Evolutionary conservation across 2,113 vertebrate genomes (phyloP).

Genomic region (Aythya baeri): DNA sequence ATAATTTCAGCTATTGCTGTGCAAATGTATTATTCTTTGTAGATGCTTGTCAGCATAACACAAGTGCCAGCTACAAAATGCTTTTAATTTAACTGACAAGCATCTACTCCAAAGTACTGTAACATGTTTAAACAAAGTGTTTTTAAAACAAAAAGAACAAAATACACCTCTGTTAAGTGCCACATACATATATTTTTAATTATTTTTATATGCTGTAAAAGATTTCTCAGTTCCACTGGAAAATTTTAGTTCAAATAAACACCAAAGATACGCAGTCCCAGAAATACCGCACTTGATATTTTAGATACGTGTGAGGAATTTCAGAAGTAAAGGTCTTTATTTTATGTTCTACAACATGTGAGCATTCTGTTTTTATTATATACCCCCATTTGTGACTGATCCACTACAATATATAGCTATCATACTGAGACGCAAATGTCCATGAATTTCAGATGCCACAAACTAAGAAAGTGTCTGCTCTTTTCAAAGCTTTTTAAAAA

Average conservation of each 20-base stretch:
- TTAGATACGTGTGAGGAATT: background rate
- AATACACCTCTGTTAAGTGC: constrained; percentile 8
- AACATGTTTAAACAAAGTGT: constrained; percentile 2
- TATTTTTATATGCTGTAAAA: background rate
- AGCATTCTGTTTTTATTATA: background rate
- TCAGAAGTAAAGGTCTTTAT: background rate
- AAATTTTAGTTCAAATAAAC: constrained; percentile 39
- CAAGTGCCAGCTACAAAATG: background rate
- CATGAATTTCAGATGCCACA: background rate
- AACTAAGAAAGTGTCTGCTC: background rate
- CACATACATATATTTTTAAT: background rate
- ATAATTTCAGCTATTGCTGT: background rate
- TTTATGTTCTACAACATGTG: background rate
- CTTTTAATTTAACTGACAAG: background rate
- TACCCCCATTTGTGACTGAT: background rate
- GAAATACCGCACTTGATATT: background rate
- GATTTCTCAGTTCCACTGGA: background rate
- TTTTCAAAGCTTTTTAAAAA: background rate
- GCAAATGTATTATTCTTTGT: background rate
- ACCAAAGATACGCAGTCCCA: background rate
- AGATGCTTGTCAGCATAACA: background rate
- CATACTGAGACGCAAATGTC: background rate
- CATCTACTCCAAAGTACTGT: background rate
- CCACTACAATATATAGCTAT: background rate
- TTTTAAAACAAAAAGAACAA: background rate